Base-by-base conservation (phyloP, 2,797 vertebrate species). In the Acipenser ruthenus region DNA sequence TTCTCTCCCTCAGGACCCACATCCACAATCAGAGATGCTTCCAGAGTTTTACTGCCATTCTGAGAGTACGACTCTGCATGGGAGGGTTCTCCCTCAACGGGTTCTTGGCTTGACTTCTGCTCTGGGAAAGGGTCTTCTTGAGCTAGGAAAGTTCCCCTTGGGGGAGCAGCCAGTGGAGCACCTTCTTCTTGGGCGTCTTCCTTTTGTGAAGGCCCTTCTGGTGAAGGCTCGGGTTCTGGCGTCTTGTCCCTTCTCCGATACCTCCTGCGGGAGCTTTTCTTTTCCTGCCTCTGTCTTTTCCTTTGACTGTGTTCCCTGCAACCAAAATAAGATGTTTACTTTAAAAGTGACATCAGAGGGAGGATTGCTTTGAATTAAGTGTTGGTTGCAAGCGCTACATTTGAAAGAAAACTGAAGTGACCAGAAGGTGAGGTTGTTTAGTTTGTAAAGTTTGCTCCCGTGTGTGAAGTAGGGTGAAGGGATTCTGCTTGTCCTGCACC, bases 221-320 rank as follows among this genome's bases (percentile, higher is more conserved):
- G 68, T 64, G 62, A 51, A 6, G 1, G 52, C 62, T 76, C 79
- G 0, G 60, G n/a, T 0, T 52, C 68, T n/a, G 65, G 9, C 7
- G 77, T 84, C 15, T 55, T 69, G 72, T 89, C 75, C 68, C 72
- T 58, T 4, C 72, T 80, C 64, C 83, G 68, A 0, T 82, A 78
- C 78, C 79, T 73, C 53, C 65, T 84, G 77, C 78, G 83, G 0
- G 69, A 51, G 56, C 79, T 65, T 6, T 65, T 74, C 69, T 64
- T 86, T 69, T 81, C 78, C 37, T 74, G 82, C 66, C 67, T 87
- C 7, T 69, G 71, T 70, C 73, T 72, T 64, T 91, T 89, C 18
- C 60, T 75, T 67, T 69, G 81, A 63, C 80, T 89, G 76, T 89
- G 83, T 66, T 75, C 74, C 77, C 95, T 97, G 76, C 70, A 50